phyloP scores from a whole-genome alignment of 2,888 invertebrate species.

The Platerodrilus igneus region DNA sequence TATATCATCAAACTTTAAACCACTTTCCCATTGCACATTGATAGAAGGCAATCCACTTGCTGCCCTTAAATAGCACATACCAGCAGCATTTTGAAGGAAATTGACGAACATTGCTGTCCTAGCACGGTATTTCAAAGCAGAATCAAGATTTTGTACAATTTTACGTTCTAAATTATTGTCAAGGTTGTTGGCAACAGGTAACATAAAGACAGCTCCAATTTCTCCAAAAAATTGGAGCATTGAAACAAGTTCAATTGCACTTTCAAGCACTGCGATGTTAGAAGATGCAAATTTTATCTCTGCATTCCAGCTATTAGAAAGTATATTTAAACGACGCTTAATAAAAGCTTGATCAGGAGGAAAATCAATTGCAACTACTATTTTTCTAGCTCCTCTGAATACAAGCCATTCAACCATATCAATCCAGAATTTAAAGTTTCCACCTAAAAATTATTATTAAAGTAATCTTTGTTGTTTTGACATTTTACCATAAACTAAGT shows the following conservation, averaged over 20 bases:
- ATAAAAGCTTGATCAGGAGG: slow-evolving; percentile 70
- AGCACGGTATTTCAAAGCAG: slow-evolving; percentile 38
- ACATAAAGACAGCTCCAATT: slow-evolving; percentile 39
- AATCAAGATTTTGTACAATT: slow-evolving; percentile 40
- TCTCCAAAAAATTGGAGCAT: slow-evolving; percentile 37
- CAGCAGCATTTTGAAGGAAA: slow-evolving; percentile 38
- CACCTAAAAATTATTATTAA: slow-evolving; percentile 31
- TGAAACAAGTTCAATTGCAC: slow-evolving; percentile 34
- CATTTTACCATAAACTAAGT: slow-evolving; percentile 41
- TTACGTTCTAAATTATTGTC: slow-evolving; percentile 36
- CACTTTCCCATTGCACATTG: slow-evolving; percentile 40
- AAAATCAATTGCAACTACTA: slow-evolving; percentile 74
- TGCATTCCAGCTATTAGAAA: slow-evolving; percentile 38
- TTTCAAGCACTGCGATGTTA: slow-evolving; percentile 38
- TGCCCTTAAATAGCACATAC: slow-evolving; percentile 36
- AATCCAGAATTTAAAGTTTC: slow-evolving; percentile 40
- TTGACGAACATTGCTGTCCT: slow-evolving; percentile 43
- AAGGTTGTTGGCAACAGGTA: slow-evolving; percentile 34
- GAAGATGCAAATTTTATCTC: slow-evolving; percentile 38
- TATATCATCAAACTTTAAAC: slow-evolving; percentile 36
- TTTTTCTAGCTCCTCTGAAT: slow-evolving; percentile 71
- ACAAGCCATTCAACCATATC: slow-evolving; percentile 78
- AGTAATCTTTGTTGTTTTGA: neutral
- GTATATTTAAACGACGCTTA: slow-evolving; percentile 38
- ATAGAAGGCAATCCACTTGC: slow-evolving; percentile 40